Conservation (phyloP, 1,140 invertebrate species). For the Rhyzopertha dominica region DNA sequence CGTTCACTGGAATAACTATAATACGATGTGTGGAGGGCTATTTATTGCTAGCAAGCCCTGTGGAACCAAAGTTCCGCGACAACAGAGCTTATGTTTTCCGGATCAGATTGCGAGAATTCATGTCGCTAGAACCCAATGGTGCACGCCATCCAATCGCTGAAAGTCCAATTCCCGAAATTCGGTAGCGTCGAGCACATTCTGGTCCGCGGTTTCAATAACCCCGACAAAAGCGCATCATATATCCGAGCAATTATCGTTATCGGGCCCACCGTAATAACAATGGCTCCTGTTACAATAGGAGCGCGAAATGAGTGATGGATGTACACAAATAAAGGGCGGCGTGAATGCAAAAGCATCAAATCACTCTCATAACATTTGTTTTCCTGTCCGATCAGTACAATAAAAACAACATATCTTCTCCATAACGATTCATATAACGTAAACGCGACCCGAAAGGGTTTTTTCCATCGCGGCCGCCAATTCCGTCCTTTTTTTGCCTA, state of each 20-base stretch:
- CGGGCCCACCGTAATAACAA: conserved; percentile 20
- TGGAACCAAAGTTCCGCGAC: too few relatives aligned
- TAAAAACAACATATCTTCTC: conserved; percentile 27
- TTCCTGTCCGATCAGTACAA: conserved; percentile 24
- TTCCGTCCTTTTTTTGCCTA: conserved; percentile 7
- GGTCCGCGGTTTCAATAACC: too few relatives aligned
- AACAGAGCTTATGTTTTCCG: too few relatives aligned
- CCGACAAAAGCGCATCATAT: too few relatives aligned
- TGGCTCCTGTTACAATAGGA: conserved; percentile 17
- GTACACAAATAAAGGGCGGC: conserved; percentile 20
- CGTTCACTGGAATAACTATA: too few relatives aligned
- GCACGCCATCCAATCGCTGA: too few relatives aligned
- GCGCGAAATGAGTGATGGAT: conserved; percentile 29
- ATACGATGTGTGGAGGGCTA: too few relatives aligned
- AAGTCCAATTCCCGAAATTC: too few relatives aligned
- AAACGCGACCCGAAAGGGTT: conserved; percentile 19
- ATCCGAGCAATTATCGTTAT: conserved; percentile 17
- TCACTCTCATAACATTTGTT: conserved; percentile 33
- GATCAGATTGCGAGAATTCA: too few relatives aligned
- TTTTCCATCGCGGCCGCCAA: conserved; percentile 17
- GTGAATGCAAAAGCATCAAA: conserved; percentile 30
- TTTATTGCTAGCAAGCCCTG: too few relatives aligned
- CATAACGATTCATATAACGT: conserved; percentile 19
- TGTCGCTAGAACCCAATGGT: too few relatives aligned
- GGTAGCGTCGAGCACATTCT: too few relatives aligned